Conservation (phyloP, 1,140 invertebrate genomes). For the Stegodyphus mimosarum region DNA sequence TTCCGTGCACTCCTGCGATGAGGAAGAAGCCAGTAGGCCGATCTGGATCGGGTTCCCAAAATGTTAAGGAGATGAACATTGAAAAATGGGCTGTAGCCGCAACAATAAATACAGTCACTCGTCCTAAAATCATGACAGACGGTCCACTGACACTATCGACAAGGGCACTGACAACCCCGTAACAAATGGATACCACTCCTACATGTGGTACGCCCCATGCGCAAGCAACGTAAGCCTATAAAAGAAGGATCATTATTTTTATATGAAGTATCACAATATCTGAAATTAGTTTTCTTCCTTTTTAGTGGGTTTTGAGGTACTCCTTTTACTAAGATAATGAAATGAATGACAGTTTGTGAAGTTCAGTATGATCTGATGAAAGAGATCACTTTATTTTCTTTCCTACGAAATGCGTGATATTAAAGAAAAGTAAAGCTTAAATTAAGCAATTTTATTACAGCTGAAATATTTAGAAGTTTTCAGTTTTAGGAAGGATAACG, state of each 20-base stretch:
- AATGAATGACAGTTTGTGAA: no score
- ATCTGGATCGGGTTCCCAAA: conserved; percentile 87
- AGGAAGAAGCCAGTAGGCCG: conserved; percentile 86
- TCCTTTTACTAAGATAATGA: no score
- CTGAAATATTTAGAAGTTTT: no score
- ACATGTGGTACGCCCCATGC: conserved; percentile 89
- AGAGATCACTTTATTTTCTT: no score
- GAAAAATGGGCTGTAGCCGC: conserved; percentile 81
- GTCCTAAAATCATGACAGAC: conserved; percentile 90
- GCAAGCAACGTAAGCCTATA: conserved; percentile 93
- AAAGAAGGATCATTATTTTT: conserved; percentile 60
- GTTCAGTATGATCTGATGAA: no score
- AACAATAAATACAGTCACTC: conserved; percentile 85
- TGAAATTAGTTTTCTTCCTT: no score
- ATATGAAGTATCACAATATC: no score
- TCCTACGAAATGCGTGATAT: no score
- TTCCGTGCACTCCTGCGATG: conserved; percentile 93
- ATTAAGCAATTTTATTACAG: no score
- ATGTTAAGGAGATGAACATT: conserved; percentile 80
- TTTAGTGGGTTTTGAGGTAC: no score
- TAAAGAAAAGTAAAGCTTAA: no score
- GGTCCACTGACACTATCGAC: conserved; percentile 90
- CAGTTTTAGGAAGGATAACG: no score
- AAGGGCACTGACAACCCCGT: conserved; percentile 88
- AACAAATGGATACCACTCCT: conserved; percentile 95